Conservation (phyloP, 2,797 vertebrate genomes). For the Otolemur crassicaudatus region DNA sequence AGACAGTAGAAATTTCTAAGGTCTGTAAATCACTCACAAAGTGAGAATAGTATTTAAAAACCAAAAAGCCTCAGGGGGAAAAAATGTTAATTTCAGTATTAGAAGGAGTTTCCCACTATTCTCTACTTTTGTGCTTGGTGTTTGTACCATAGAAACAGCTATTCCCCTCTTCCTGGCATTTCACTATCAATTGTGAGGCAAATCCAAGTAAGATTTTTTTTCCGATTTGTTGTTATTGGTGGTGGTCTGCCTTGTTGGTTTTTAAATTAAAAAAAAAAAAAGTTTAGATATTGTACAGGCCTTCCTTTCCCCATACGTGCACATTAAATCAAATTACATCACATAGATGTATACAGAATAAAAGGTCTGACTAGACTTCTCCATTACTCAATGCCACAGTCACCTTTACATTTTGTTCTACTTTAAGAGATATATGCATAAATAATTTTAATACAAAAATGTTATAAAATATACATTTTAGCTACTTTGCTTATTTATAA, state of each 20-base stretch:
- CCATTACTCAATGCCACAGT: neutral
- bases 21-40: neutral
- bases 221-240: neutral
- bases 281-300: conserved; percentile 17
- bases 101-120: neutral
- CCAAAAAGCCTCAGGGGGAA: neutral
- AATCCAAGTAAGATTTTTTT: neutral
- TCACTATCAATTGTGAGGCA: neutral
- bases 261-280: neutral
- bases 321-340: neutral
- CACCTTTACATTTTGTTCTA: neutral
- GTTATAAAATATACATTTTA: neutral
- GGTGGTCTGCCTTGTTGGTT: neutral
- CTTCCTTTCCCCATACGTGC: neutral
- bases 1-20: neutral
- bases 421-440: neutral
- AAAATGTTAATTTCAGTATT: neutral
- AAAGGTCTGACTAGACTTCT: neutral
- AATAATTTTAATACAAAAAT: neutral
- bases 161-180: neutral
- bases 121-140: neutral
- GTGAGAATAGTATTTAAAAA: neutral
- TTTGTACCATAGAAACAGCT: neutral
- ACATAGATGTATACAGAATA: neutral
- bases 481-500: neutral